Evolutionary conservation across 2,797 vertebrate genomes (phyloP), one percentile per base, ranked within the genome.

Genomic region (Champsocephalus gunnari): DNA sequence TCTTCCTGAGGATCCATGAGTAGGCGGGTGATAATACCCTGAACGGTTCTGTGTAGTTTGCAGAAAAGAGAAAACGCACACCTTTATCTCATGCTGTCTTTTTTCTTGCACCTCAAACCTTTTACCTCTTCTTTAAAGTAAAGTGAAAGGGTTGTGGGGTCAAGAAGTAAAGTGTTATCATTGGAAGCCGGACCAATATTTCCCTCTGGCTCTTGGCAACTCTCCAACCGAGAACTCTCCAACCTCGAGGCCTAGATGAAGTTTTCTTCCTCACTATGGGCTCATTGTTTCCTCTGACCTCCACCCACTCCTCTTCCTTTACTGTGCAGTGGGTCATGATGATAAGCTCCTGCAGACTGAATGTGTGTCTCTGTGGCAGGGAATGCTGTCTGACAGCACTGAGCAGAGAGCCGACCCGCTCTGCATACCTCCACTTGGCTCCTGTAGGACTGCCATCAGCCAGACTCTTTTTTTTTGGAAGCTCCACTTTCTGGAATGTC

Each of bases 1-100:
- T 87, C 88, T 84, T 85, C 77, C 81, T 79, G 71, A 79, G 64
- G 78, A 89, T 89, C 83, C 71, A 68, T 43, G 72, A 75, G 73
- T 71, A 66, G 77, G 81, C 16, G 24, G 72, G 57, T 43, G 88
- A 88, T 87, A 90, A 66, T 89, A 21, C 87, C 81, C 83, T 63
- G 8, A 82, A 85, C 11, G 16, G 34, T 74, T 76, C 41, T 32
- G 34, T 62, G 60, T 49, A 66, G 54, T 77, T 79, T 77, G 68
- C 71, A 87, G 59, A 78, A 38, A 66, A 76, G 64, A 63, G n/a
- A 84, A 81, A 87, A 79, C 12, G 47, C 54, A 63, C 79, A 79
- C 51, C 50, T 82, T 69, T 53, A 43, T 75, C 58, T 54, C 24
- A 43, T 38, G 75, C 24, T 48, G 38, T 55, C 55, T 3, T 17